Base-by-base conservation (phyloP, 2,888 invertebrate species). In the Oscheius sp. region DNA sequence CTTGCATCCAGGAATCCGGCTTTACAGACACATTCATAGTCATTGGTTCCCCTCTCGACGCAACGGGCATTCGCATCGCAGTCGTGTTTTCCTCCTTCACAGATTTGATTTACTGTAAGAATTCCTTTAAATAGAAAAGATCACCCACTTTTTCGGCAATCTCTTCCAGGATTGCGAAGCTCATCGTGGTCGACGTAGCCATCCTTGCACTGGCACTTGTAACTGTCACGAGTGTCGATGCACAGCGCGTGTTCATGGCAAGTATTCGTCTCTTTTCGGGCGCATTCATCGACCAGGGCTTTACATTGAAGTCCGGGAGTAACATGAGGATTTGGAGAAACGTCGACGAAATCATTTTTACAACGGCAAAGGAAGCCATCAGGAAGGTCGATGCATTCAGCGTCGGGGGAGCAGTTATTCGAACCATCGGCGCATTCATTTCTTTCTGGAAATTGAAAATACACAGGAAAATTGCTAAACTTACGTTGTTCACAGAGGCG, bases 351-450 rank as follows among this genome's bases (percentile, higher is more conserved):
- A 23, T 77, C 77, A 18, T 81, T 77, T 43, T 79, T 75, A 45
- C 80, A 80, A 7, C 66, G 49, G 89, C 95, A 96, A 0, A 94
- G 93, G 89, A 94, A 96, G 0, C 95, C 94, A 3, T 95, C 95
- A 5, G 93, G 92, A 6, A 94, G 90, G 88, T 96, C 95, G 89
- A 95, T 94, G 88, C 95, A 96, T 52, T 93, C 92, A 0, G 95
- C 93, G 85, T 94, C 92, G 74, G 92, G 92, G 0, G 94, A 94
- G 85, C 96, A 96, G 88, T 96, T 95, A 88, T 95, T 93, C 90
- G 92, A 93, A 84, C 93, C 92, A 0, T 91, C 90, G 83, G 93
- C 92, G 84, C 95, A 96, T 88, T 96, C 96, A 88, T 96, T 93
- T 87, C 94, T 95, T 90, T 95, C 95, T 92, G 89, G 73, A 89